These are phyloP conservation scores for Xylota sylvarum DNA, from an alignment of 2,888 invertebrate genomes.

Conservation along the genomic window DNA sequence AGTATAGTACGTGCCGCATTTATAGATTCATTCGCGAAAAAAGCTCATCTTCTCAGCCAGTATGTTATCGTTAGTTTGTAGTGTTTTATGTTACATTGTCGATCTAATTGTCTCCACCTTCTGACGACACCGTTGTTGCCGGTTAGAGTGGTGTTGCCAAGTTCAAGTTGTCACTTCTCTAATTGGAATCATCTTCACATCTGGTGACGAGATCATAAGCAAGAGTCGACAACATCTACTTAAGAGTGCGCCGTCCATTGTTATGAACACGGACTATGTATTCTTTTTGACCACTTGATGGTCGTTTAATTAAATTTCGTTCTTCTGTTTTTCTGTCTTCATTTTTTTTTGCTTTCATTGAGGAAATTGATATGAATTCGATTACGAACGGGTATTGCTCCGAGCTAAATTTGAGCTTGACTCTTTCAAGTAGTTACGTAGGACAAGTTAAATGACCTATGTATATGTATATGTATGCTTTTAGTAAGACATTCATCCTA, in stretches of 20 bases:
- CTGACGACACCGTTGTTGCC: conserved; percentile 3
- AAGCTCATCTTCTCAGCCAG: background rate
- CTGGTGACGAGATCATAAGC: conserved; percentile 14
- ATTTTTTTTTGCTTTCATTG: conserved; percentile 38
- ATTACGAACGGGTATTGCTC: conserved; percentile 50
- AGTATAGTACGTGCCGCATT: conserved; percentile 28
- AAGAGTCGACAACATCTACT: background rate
- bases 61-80: conserved; percentile 36
- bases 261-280: background rate
- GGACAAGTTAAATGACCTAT: conserved; percentile 60
- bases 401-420: background rate
- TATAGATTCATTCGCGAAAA: conserved; percentile 6
- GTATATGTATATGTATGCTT: too few relatives aligned
- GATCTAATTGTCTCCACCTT: conserved; percentile 51
- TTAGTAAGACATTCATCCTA: conserved; percentile 28
- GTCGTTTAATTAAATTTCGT: conserved; percentile 39
- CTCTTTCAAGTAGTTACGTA: conserved; percentile 38
- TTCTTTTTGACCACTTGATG: conserved; percentile 1
- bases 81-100: conserved; percentile 42
- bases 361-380: conserved; percentile 61
- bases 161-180: conserved; percentile 19
- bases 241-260: background rate
- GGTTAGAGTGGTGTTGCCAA: conserved; percentile 15
- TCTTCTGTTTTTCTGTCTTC: background rate
- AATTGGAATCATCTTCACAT: conserved; percentile 46